These are phyloP conservation scores for Microctenopoma lineatum DNA, from an alignment of 2,797 vertebrate genomes.

Conservation along the genomic window DNA sequence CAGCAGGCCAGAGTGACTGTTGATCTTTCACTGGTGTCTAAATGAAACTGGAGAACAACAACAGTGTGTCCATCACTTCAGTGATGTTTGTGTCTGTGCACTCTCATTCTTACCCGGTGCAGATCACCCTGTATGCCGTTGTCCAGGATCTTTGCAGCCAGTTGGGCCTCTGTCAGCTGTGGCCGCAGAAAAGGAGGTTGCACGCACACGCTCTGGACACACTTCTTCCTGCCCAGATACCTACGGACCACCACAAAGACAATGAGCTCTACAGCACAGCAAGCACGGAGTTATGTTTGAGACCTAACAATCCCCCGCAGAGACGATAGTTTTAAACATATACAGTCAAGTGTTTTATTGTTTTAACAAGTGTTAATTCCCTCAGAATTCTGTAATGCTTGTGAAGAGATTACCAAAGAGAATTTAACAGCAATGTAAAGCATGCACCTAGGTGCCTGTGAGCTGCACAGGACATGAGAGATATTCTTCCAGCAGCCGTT, in stretches of 20 bases:
- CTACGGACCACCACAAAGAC: conserved; percentile 68
- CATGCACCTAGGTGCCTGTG: conserved; percentile 91
- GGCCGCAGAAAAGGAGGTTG: conserved; percentile 93
- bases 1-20: no score
- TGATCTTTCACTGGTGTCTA: neutral
- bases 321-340: no score
- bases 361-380: neutral
- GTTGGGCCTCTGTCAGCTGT: conserved; percentile 89
- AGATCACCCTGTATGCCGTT: conserved; percentile 95
- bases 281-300: no score
- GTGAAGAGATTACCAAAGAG: no score
- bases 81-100: neutral
- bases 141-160: conserved; percentile 94
- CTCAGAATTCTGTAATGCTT: no score
- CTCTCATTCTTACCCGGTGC: conserved; percentile 78
- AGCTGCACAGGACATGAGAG: conserved; percentile 94
- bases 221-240: conserved; percentile 91
- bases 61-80: neutral
- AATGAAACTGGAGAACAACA: neutral
- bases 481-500: conserved; percentile 95
- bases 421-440: neutral
- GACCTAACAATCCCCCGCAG: no score
- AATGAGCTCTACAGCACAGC: neutral
- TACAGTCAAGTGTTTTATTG: neutral
- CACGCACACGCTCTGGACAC: conserved; percentile 86